Evolutionary conservation across 2,888 invertebrate species (phyloP), one percentile per base, ranked within the genome.

Genomic region (Synanthedon myopaeformis): DNA sequence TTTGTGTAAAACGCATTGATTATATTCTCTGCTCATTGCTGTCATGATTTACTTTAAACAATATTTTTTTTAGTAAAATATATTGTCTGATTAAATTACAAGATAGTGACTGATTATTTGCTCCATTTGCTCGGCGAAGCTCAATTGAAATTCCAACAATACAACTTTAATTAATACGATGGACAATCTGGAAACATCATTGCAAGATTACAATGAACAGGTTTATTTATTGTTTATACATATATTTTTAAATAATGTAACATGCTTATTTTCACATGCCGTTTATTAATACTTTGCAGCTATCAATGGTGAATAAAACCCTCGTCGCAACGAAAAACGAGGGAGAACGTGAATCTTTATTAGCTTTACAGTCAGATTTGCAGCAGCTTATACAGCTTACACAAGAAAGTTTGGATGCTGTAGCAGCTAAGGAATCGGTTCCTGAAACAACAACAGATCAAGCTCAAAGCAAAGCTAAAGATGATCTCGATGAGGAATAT

Each of bases 371-470:
- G 65, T 85, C 89, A 19, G 92, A 93, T 67, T 82, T 94, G 49
- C 77, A 89, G 59, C 92, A 94, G 71, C 82, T 94, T 1, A 89
- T 94, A 53, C 83, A 88, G n/a, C 77, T 94, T 45, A 93, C 93
- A 0, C 83, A 88, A 66, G 92, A 92, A 69, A 90, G 89, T 61
- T 67, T 91, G 54, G 76, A 82, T 55, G 69, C 79, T 51, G 57
- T 81, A 28, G 55, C 54, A 57, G 49, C 59, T 53, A 61, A 67
- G 61, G 52, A 65, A 57, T 58, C 45, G 0, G 14, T 10, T 10
- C 17, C 41, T 17, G 28, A 49, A 13, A 66, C n/a, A 17, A 65
- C 56, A 58, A 42, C 51, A 53, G 45, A 49, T 48, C 53, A 49
- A 52, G 51, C 55, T 54, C 60, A 58, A 17, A 58, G 57, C 23